A percentile compares a stretch with the other conserved stretches of the same genome.
Evolutionary conservation across 2,888 invertebrate genomes (phyloP).

Genomic region (Matsumyia berberina): DNA sequence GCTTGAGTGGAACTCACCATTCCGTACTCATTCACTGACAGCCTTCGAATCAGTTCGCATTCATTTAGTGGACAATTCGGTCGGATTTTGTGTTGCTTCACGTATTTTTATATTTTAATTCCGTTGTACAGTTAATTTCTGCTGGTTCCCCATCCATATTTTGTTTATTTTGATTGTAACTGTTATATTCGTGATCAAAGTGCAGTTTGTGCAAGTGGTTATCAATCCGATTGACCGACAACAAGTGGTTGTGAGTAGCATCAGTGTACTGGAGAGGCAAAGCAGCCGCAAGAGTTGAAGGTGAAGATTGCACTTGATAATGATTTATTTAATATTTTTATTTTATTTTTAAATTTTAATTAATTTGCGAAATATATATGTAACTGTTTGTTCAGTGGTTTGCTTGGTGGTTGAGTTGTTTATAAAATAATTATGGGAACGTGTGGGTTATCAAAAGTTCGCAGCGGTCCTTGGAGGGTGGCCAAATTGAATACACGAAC

Average conservation of each 20-base stretch:
- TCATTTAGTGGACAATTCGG: conserved; percentile 44
- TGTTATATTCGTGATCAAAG: conserved; percentile 20
- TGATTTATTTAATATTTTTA: neutral
- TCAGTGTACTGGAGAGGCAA: neutral
- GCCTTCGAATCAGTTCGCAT: conserved; percentile 51
- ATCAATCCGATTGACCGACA: conserved; percentile 5
- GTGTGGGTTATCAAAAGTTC: too few species aligned
- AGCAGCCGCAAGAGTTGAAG: neutral
- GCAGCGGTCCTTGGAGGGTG: too few species aligned
- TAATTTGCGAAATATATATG: too few species aligned
- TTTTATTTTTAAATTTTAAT: too few species aligned
- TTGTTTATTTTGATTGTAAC: conserved; percentile 10
- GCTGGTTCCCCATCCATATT: too few species aligned
- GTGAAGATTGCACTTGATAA: neutral
- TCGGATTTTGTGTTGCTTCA: conserved; percentile 4
- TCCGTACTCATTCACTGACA: conserved; percentile 29
- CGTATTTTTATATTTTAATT: neutral
- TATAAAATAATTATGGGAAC: too few species aligned
- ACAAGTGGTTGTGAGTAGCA: neutral
- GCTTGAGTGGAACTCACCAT: conserved; percentile 18
- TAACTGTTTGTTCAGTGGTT: too few species aligned
- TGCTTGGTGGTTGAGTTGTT: too few species aligned
- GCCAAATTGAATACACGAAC: too few species aligned
- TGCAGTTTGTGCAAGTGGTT: neutral
- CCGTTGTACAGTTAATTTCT: neutral